Percentiles rank a stretch among this genome's conserved stretches.
Evolutionary conservation across 2,888 invertebrate genomes (phyloP).

Genomic region (Nomada goodeniana): DNA sequence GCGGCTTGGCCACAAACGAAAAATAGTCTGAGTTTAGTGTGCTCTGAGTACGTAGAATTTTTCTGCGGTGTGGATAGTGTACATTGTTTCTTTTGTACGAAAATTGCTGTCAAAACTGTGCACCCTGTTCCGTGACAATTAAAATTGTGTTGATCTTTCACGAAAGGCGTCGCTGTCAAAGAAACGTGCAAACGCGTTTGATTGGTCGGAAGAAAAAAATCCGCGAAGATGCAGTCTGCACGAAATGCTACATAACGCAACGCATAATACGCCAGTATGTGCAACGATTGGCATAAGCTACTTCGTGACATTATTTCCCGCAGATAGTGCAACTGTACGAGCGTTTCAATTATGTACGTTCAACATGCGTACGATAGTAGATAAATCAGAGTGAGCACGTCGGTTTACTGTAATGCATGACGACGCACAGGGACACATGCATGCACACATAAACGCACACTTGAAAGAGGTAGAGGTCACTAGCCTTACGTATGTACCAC

Average conservation of each 20-base stretch:
- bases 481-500: slow-evolving; percentile 75
- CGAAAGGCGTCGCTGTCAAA: slow-evolving; percentile 58
- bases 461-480: slow-evolving; percentile 77
- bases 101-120: slow-evolving; percentile 1
- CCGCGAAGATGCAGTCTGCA: slow-evolving; percentile 69
- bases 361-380: slow-evolving; percentile 1
- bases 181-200: slow-evolving; percentile 61
- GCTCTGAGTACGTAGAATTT: slow-evolving; percentile 43
- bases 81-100: background rate
- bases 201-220: slow-evolving; percentile 78
- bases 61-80: slow-evolving; percentile 23
- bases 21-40: slow-evolving; percentile 52
- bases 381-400: slow-evolving; percentile 37
- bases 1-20: slow-evolving; percentile 60
- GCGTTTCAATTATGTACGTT: background rate
- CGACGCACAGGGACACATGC: slow-evolving; percentile 43
- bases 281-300: slow-evolving; percentile 1
- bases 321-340: background rate
- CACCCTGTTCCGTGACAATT: background rate
- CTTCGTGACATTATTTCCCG: background rate
- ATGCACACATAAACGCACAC: slow-evolving; percentile 52
- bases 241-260: slow-evolving; percentile 57
- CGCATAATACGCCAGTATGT: slow-evolving; percentile 32
- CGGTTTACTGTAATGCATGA: slow-evolving; percentile 28
- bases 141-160: slow-evolving; percentile 14